phyloP scores from a whole-genome alignment of 2,797 vertebrate genomes.

The Hafferia zeledoni region DNA sequence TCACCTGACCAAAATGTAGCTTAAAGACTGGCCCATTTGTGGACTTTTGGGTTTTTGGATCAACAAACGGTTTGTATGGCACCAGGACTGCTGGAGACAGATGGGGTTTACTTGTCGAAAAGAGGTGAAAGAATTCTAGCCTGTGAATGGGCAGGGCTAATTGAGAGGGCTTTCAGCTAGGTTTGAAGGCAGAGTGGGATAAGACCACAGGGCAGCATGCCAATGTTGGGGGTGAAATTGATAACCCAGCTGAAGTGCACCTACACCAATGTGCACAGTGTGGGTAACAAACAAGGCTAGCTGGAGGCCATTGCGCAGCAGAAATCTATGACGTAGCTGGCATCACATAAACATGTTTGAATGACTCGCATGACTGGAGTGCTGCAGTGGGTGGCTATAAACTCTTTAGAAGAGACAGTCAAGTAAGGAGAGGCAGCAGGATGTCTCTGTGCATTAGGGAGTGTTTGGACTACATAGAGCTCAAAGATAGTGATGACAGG shows the following conservation, averaged over 20 bases:
- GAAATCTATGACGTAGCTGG: fast-evolving
- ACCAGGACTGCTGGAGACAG: too few relatives aligned
- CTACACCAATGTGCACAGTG: fast-evolving
- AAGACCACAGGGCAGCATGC: neutral
- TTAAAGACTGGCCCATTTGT: fast-evolving
- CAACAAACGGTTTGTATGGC: fast-evolving
- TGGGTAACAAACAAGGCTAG: neutral
- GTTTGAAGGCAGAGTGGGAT: neutral
- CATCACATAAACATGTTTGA: neutral
- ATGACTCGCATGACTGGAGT: neutral
- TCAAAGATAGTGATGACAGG: neutral
- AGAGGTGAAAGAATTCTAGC: neutral
- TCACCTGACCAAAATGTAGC: neutral
- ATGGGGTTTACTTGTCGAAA: neutral
- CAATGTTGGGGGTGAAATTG: neutral
- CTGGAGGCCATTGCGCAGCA: neutral
- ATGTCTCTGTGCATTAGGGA: neutral
- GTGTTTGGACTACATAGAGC: neutral
- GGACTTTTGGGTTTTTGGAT: neutral
- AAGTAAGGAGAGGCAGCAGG: neutral
- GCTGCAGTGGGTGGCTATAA: neutral
- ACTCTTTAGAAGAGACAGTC: neutral
- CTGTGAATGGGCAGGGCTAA: neutral
- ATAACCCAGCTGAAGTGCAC: neutral
- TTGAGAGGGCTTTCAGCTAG: neutral